Conservation (phyloP, 2,888 invertebrate species). For the Autographa gamma region DNA sequence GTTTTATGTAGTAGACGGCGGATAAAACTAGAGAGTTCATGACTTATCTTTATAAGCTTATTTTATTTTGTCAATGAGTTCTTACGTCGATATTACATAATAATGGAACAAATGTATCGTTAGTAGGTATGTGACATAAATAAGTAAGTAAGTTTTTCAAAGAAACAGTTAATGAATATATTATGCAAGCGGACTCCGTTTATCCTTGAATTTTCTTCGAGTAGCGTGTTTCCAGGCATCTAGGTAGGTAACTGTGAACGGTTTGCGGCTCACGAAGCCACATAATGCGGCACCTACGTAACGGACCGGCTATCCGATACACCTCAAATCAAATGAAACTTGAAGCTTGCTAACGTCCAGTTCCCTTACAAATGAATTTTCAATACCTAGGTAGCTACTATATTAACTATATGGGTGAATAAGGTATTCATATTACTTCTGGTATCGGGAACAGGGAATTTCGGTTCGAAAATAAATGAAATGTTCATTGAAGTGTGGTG, state of each 20-base stretch:
- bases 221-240: conserved; percentile 45
- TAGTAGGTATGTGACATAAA: too few relatives aligned
- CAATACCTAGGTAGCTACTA: conserved; percentile 44
- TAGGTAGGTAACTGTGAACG: conserved; percentile 55
- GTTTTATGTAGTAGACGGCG: conserved; percentile 30
- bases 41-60: neutral
- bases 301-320: conserved; percentile 77
- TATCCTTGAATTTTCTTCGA: conserved; percentile 40
- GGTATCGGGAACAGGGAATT: conserved; percentile 8
- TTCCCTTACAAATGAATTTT: conserved; percentile 52
- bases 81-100: too few relatives aligned
- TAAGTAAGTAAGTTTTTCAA: too few relatives aligned
- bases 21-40: conserved; percentile 10
- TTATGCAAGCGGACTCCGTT: neutral
- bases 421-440: conserved; percentile 30
- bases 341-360: conserved; percentile 67
- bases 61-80: neutral
- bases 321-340: conserved; percentile 79
- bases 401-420: conserved; percentile 14
- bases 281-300: conserved; percentile 76
- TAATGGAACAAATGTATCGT: too few relatives aligned
- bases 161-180: too few relatives aligned
- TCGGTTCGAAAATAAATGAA: conserved; percentile 5
- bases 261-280: conserved; percentile 82
- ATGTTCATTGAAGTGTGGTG: neutral